Conservation (phyloP, 1,140 invertebrate genomes). For the Diabrotica undecimpunctata region DNA sequence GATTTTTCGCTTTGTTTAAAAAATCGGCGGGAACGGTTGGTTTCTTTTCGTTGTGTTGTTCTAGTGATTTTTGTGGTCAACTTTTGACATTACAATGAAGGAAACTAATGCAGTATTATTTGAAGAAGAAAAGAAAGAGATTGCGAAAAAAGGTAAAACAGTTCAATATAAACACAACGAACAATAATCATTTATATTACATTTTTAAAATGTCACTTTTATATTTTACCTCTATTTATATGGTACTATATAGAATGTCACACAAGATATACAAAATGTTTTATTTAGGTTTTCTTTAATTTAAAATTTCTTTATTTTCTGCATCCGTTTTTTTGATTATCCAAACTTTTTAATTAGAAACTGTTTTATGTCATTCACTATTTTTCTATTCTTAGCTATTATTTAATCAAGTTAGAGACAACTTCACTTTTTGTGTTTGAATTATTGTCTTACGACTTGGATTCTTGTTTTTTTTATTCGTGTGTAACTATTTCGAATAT, state of each 20-base stretch:
- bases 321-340: not conserved
- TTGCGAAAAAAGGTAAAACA: slow-evolving; percentile 14
- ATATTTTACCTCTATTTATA: not conserved
- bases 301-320: not conserved
- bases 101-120: slow-evolving; percentile 11
- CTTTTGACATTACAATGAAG: slow-evolving; percentile 9
- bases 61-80: not conserved
- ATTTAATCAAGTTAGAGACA: no score
- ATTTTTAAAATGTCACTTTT: no score
- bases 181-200: no score
- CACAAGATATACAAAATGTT: not conserved
- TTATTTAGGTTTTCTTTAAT: no score
- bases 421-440: no score
- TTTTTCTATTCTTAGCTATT: no score
- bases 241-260: not conserved
- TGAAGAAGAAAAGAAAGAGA: slow-evolving; percentile 8
- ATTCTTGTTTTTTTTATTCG: no score
- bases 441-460: no score
- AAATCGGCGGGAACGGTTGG: not conserved
- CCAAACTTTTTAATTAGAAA: not conserved
- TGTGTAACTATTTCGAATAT: no score
- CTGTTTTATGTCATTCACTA: no score
- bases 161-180: not conserved
- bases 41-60: not conserved
- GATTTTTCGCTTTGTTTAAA: slow-evolving; percentile 10